Evolutionary conservation across 2,113 vertebrate genomes (phyloP).

Genomic region (Eira barbara): DNA sequence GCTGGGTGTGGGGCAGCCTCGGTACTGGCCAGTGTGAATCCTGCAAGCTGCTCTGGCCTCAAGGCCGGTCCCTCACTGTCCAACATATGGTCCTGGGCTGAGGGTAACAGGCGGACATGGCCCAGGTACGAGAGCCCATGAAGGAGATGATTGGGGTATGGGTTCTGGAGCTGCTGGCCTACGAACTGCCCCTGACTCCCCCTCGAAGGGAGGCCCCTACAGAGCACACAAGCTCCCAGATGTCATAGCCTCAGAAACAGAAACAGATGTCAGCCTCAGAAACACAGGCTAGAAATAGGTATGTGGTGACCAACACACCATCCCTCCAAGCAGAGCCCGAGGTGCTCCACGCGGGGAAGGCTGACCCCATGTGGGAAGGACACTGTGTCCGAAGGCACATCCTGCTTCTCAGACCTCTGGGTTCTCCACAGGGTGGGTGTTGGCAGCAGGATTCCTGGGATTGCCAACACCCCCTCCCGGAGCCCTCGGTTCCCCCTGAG

Average conservation of each 20-base stretch:
- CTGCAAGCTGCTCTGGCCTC: not conserved
- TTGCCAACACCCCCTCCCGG: not conserved
- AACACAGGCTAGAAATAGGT: too few relatives aligned
- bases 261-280: too few relatives aligned
- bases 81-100: not conserved
- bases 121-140: not conserved
- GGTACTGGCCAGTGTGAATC: too few relatives aligned
- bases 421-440: not conserved
- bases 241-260: not conserved
- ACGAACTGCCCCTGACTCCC: too few relatives aligned
- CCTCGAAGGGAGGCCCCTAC: too few relatives aligned
- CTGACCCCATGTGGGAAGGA: too few relatives aligned
- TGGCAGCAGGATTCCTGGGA: not conserved
- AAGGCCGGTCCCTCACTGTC: not conserved
- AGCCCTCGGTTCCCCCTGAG: not conserved
- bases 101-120: not conserved
- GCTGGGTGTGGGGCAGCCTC: too few relatives aligned
- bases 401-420: not conserved
- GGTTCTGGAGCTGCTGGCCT: fast-evolving
- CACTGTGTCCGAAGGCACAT: fast-evolving
- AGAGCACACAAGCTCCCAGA: too few relatives aligned
- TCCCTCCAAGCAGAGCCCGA: not conserved
- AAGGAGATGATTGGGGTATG: too few relatives aligned
- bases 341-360: too few relatives aligned
- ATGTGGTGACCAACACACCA: not conserved